Percentiles rank a stretch among this genome's conserved stretches.
Conservation (phyloP, 1,140 invertebrate genomes). For the Drosophila bifasciata region DNA sequence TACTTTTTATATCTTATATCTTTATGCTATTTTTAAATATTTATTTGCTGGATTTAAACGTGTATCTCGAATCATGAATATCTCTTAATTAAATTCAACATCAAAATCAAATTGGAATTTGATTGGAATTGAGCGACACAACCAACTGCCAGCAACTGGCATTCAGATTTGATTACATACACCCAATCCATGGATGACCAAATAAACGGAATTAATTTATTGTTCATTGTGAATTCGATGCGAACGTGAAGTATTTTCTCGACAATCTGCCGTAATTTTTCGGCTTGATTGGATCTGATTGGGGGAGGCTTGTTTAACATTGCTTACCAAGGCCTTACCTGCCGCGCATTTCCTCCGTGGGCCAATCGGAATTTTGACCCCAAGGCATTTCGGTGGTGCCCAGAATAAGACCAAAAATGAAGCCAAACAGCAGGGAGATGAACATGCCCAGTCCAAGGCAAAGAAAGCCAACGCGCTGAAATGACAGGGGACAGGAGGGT, state of each 20-base stretch:
- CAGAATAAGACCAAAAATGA: conserved; percentile 91
- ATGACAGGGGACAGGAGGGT: conserved; percentile 18
- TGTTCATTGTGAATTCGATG: conserved; percentile 25
- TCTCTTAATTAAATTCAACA: conserved; percentile 36
- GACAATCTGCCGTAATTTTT: conserved; percentile 58
- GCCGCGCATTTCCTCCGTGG: conserved; percentile 92
- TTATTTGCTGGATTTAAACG: conserved; percentile 14
- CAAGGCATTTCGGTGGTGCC: conserved; percentile 90
- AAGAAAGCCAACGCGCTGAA: conserved; percentile 88
- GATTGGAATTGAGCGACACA: background rate
- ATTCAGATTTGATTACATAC: conserved; percentile 36
- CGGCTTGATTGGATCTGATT: conserved; percentile 51
- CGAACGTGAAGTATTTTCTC: conserved; percentile 39
- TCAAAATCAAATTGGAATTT: conserved; percentile 3
- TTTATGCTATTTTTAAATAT: too few relatives aligned
- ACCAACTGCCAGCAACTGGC: conserved; percentile 2
- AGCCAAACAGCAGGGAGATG: conserved; percentile 90
- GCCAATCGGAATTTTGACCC: conserved; percentile 90
- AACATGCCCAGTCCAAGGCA: conserved; percentile 89
- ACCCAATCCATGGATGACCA: conserved; percentile 3
- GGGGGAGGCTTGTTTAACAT: conserved; percentile 18
- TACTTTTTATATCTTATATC: conserved; percentile 7
- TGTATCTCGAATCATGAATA: conserved; percentile 28
- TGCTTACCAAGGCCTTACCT: conserved; percentile 84
- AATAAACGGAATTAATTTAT: conserved; percentile 39